phyloP scores from a whole-genome alignment of 2,797 vertebrate genomes.

The Hippocampus kuda region DNA sequence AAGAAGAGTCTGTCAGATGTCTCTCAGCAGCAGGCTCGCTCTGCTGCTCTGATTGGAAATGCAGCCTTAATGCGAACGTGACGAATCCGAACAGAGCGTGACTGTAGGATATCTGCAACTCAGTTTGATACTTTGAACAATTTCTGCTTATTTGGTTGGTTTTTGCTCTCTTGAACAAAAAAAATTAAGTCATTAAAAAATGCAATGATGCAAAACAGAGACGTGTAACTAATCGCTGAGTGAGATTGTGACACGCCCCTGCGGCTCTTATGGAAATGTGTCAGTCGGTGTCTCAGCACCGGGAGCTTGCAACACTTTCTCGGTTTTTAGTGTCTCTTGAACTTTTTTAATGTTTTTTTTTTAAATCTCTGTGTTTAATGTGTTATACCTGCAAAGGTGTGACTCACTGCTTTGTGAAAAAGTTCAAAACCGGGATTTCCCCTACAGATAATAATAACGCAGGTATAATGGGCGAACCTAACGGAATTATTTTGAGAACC shows the following conservation, averaged over 20 bases:
- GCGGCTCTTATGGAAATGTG: conserved; percentile 1
- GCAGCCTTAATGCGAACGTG: conserved; percentile 8
- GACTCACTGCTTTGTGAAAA: conserved; percentile 1
- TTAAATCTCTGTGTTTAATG: not conserved
- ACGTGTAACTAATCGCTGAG: not conserved
- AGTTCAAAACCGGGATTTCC: not conserved
- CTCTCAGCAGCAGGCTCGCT: conserved; percentile 37
- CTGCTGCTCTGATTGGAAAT: conserved; percentile 44
- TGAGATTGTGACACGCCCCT: conserved; percentile 1
- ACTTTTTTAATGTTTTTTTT: not conserved
- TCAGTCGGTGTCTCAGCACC: not conserved
- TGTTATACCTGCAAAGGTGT: not conserved
- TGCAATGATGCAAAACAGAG: not conserved
- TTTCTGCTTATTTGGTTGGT: conserved; percentile 14
- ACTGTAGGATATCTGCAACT: conserved; percentile 39
- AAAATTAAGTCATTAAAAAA: not conserved
- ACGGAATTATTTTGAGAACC: not conserved
- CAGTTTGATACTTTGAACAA: conserved; percentile 18
- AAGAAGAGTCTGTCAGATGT: conserved; percentile 32
- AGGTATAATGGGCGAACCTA: not conserved
- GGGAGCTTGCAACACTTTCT: not conserved
- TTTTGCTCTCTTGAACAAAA: conserved; percentile 8
- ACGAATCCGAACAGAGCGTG: conserved; percentile 10
- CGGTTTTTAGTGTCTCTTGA: not conserved
- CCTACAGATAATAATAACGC: not conserved